Percentiles rank a stretch among this genome's conserved stretches.
phyloP scores from a whole-genome alignment of 2,797 vertebrate genomes.

The Acipenser transmontanus region DNA sequence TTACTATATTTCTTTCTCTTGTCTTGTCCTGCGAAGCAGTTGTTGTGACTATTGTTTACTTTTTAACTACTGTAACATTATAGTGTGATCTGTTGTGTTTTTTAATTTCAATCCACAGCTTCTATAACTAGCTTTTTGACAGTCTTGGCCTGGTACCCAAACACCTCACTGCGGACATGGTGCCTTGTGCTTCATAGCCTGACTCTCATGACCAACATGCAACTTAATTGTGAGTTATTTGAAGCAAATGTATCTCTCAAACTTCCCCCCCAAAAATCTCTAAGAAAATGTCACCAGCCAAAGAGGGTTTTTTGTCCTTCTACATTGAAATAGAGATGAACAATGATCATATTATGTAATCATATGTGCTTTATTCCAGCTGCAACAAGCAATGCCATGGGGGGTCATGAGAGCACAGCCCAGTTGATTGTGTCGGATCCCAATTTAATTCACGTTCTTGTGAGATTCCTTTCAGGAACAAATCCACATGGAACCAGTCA shows the following conservation, averaged over 20 bases:
- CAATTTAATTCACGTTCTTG: slow-evolving; percentile 87
- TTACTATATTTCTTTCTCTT: no score
- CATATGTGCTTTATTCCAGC: slow-evolving; percentile 38
- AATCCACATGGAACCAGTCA: slow-evolving; percentile 92
- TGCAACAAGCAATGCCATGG: slow-evolving; percentile 69
- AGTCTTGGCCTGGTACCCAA: slow-evolving; percentile 94
- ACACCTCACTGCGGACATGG: slow-evolving; percentile 91
- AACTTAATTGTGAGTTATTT: slow-evolving; percentile 73
- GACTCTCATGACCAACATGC: slow-evolving; percentile 98
- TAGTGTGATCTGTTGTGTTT: no score
- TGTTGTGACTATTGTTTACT: no score
- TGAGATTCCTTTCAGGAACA: slow-evolving; percentile 92
- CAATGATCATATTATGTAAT: no score
- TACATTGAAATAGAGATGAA: no score
- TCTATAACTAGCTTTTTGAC: slow-evolving; percentile 94
- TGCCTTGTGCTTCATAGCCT: slow-evolving; percentile 96
- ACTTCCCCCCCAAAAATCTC: no score
- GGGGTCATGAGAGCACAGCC: slow-evolving; percentile 84
- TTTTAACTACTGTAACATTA: no score
- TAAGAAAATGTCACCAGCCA: no score
- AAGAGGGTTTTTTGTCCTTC: no score
- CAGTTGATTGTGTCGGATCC: slow-evolving; percentile 92
- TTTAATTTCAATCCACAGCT: slow-evolving; percentile 47
- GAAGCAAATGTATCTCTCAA: not conserved
- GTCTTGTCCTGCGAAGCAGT: no score